These are phyloP conservation scores for Synergus umbraculus DNA, from an alignment of 2,888 invertebrate species.

Conservation along the genomic window DNA sequence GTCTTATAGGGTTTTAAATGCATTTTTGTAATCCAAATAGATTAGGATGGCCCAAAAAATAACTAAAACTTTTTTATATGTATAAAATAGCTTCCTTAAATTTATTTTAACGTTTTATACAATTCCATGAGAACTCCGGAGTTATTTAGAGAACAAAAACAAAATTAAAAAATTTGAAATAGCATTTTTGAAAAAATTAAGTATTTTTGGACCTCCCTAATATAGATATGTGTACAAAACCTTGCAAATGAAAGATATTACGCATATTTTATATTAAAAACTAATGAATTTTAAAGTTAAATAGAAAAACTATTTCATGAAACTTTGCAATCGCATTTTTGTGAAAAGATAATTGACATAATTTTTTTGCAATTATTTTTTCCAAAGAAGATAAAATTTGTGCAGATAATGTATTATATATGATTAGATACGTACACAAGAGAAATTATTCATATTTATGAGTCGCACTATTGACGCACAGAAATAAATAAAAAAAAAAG, in stretches of 20 bases:
- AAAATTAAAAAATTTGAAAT: too few species aligned
- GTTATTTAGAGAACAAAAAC: too few species aligned
- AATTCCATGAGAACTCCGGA: too few species aligned
- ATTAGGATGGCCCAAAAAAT: too few species aligned
- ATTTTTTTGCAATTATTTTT: background rate
- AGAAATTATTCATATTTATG: background rate
- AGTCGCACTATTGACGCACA: conserved; percentile 17
- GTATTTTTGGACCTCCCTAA: too few species aligned
- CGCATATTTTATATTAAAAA: background rate
- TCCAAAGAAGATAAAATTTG: background rate
- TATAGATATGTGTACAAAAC: conserved; percentile 7
- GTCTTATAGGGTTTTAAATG: conserved; percentile 7
- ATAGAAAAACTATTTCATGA: background rate
- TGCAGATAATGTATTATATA: background rate
- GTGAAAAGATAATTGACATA: background rate
- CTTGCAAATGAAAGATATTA: background rate
- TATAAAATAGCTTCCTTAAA: too few species aligned
- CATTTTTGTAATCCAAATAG: background rate
- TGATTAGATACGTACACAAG: conserved; percentile 12
- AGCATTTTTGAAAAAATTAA: too few species aligned
- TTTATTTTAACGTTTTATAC: too few species aligned
- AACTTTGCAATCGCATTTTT: background rate
- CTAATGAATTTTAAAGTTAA: background rate
- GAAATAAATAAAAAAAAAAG: background rate
- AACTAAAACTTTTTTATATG: too few species aligned